Base-by-base conservation (phyloP, 1,140 invertebrate species). In the Drosophila fuyamai region DNA sequence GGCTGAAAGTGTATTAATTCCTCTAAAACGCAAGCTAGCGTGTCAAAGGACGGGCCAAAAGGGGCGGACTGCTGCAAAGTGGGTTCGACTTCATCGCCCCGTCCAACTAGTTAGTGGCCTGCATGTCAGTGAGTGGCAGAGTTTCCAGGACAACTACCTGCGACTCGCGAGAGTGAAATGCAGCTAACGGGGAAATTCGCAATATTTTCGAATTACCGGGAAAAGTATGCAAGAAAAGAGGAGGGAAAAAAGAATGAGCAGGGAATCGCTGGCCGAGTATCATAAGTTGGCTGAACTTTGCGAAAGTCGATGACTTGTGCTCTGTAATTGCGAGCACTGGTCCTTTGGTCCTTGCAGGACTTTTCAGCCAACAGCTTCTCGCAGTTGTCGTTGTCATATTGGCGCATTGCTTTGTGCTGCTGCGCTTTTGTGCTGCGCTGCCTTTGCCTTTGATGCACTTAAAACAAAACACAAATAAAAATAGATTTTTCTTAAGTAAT, bases 321-420 rank as follows among this genome's bases (percentile, higher is more conserved):
- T 14, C 41, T 66, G 60, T 76, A 76, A 76, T 53, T 76, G 61
- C 53, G 18, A 43, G 47, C 41, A 76, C 47, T 38, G 56, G 44
- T 71, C 53, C 36, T 41, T 5, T 7, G 6, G n/a, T 32, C 29
- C 29, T 41, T 14, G 65, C 65, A 74, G 72, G 58, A 57, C 59
- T 66, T 46, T 35, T 51, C 61, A 48, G 53, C 61, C 35, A 76
- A 41, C 67, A 71, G 51, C 67, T 58, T 71, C 65, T 66, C 43
- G 54, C 40, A 60, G 72, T 76, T 57, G 57, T 86, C 67, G 80
- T 88, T 82, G 81, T 86, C 79, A 77, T 81, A 82, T 77, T 76
- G 72, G 53, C 50, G 61, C 82, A 68, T 57, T 84, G 77, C 81
- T 73, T 85, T 81, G 61, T 79, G 81, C 56, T 79, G 75, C 65